Evolutionary conservation across 2,797 vertebrate genomes (phyloP), one percentile per base, ranked within the genome.

Genomic region (Enteromius afrohamiltoni): DNA sequence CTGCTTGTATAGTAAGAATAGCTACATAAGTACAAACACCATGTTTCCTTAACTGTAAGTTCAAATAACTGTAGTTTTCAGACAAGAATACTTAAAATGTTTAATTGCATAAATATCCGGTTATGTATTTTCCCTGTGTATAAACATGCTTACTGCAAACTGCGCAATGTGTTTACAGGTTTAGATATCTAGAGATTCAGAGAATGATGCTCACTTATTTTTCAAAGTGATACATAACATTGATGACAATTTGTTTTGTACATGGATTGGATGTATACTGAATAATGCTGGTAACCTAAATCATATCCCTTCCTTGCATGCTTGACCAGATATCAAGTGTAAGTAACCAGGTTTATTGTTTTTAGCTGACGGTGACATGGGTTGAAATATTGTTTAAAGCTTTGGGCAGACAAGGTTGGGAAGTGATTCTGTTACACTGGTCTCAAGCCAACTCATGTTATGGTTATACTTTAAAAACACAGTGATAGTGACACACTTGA

Each of bases 401-500:
- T 64, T 47, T 64, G 40, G 1, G 31, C 76, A 64, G 58, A 64
- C 76, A 47, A 77, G 40, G 58, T 47, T 62, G 58, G 40, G 40
- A 77, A 29, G 8, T 64, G 40, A 77, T 64, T 77, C 23, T 21
- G 17, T 64, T 64, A 62, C 75, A 64, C 55, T 31, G 40, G 55
- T 64, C 58, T 77, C 58, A 77, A 58, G 53, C 53, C 40, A 76
- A 76, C 74, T 26, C 74, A 26, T 76, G 74, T 60, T 76, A 76
- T 60, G 53, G 53, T 76, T 76, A 76, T 76, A 58, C 53, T 76
- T 58, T 26, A 60, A 76, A 76, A 76, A 76, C 74, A 76, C 74
- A 11, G 53, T 17, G 51, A 58, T 76, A 58, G 74, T 40, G 34
- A 23, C 74, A 76, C 58, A 40, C 13, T 42, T 60, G 34, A 60